Evolutionary conservation across 2,888 invertebrate species (phyloP).

Genomic region (Saturnia japonica): DNA sequence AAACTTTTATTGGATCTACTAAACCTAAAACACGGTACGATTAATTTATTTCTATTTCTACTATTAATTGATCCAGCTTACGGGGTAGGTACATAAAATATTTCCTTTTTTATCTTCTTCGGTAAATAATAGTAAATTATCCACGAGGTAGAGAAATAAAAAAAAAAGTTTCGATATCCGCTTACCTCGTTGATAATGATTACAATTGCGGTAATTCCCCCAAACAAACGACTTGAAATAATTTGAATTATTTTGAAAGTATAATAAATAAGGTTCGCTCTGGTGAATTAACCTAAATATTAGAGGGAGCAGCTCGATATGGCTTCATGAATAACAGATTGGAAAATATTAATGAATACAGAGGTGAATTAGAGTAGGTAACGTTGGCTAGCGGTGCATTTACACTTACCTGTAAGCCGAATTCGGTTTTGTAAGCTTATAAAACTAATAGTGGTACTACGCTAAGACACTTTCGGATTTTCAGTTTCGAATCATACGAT

Average conservation of each 20-base stretch:
- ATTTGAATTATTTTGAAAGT: conserved; percentile 43
- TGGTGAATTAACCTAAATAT: conserved; percentile 34
- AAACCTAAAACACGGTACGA: no score
- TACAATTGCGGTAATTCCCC: neutral
- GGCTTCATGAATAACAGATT: conserved; percentile 31
- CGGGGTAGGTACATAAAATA: no score
- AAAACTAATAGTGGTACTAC: neutral
- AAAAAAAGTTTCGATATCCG: no score
- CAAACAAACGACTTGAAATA: conserved; percentile 8
- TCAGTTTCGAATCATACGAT: neutral
- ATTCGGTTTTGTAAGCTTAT: neutral
- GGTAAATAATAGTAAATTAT: neutral
- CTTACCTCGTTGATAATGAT: neutral
- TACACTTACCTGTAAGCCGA: neutral
- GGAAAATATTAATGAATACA: neutral
- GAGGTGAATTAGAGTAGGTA: neutral
- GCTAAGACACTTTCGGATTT: neutral
- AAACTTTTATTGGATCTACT: no score
- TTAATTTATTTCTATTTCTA: no score
- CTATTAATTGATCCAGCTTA: no score
- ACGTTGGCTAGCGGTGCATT: neutral
- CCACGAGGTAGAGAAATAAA: neutral
- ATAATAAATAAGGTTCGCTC: conserved; percentile 36
- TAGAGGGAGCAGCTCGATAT: conserved; percentile 30
- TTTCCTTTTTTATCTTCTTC: no score